A percentile compares a stretch with the other conserved stretches of the same genome.
These are phyloP conservation scores for Arenaria interpres DNA, from an alignment of 2,113 vertebrate genomes.

Conservation along the genomic window DNA sequence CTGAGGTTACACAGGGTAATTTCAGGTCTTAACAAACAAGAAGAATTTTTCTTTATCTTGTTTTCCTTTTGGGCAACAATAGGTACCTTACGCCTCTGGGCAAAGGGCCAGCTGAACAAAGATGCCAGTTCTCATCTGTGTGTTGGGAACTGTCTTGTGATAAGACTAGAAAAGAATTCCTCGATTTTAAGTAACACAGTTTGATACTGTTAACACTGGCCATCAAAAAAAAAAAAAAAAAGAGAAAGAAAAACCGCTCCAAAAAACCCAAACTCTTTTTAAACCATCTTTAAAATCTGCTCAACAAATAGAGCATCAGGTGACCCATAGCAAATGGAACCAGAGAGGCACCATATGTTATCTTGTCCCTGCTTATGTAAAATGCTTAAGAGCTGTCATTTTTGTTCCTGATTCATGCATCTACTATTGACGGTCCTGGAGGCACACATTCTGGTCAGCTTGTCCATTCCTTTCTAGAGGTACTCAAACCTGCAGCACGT, in stretches of 20 bases:
- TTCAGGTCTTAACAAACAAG: not conserved
- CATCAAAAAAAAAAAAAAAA: not conserved
- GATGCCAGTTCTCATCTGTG: not conserved
- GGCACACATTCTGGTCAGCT: not conserved
- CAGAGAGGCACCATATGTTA: conserved; percentile 10
- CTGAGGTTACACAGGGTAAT: not conserved
- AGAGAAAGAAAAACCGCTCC: not conserved
- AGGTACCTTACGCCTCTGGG: not conserved
- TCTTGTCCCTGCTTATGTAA: not conserved
- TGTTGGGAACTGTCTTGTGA: not conserved
- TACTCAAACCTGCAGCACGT: not conserved
- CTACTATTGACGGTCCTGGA: not conserved
- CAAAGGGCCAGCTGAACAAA: not conserved
- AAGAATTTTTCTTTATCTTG: not conserved
- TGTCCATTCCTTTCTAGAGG: not conserved
- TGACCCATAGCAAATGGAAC: conserved; percentile 2
- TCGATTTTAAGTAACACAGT: not conserved
- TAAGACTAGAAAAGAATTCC: not conserved
- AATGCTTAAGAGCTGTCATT: not conserved
- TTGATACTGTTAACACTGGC: not conserved
- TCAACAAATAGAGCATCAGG: not conserved
- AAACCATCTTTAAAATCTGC: conserved; percentile 7
- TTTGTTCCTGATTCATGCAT: not conserved
- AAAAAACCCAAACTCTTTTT: not conserved
- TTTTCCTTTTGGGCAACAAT: not conserved